Conservation (phyloP, 2,797 vertebrate genomes). For the Esox masquinongy region DNA sequence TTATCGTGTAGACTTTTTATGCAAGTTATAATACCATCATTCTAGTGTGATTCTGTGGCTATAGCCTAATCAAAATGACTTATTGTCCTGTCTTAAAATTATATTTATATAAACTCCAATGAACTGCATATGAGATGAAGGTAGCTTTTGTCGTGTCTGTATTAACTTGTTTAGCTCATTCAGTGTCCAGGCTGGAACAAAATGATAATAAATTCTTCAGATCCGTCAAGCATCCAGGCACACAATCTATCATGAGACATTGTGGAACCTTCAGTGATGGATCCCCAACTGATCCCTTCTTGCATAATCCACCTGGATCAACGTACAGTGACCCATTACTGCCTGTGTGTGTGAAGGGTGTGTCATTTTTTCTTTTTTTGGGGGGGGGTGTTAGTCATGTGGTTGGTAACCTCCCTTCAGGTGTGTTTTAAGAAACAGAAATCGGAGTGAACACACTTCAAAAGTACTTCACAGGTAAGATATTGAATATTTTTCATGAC, state of each 20-base stretch:
- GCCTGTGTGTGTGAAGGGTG: constrained; percentile 34
- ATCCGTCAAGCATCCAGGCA: constrained; percentile 9
- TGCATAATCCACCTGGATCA: constrained; percentile 14
- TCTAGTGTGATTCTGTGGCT: constrained; percentile 47
- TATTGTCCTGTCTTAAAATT: not conserved
- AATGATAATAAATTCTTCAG: constrained; percentile 10
- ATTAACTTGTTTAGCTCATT: constrained; percentile 28
- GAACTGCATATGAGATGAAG: constrained; percentile 1
- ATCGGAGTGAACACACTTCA: constrained; percentile 7
- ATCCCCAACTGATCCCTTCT: not conserved
- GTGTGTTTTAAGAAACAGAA: constrained; percentile 26
- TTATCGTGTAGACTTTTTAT: constrained; percentile 36
- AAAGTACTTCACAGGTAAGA: constrained; percentile 54
- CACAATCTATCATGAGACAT: constrained; percentile 2
- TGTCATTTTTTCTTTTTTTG: constrained; percentile 12
- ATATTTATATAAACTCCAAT: constrained; percentile 5
- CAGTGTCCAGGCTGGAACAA: constrained; percentile 36
- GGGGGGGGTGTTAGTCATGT: not conserved
- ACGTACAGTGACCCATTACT: not conserved
- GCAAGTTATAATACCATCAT: constrained; percentile 40
- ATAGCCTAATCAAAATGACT: not conserved
- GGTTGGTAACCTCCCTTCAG: constrained; percentile 42
- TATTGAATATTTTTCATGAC: not conserved
- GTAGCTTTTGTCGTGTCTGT: constrained; percentile 14
- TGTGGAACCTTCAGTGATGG: not conserved